Evolutionary conservation across 2,888 invertebrate species (phyloP).

Genomic region (Phlogophora meticulosa): DNA sequence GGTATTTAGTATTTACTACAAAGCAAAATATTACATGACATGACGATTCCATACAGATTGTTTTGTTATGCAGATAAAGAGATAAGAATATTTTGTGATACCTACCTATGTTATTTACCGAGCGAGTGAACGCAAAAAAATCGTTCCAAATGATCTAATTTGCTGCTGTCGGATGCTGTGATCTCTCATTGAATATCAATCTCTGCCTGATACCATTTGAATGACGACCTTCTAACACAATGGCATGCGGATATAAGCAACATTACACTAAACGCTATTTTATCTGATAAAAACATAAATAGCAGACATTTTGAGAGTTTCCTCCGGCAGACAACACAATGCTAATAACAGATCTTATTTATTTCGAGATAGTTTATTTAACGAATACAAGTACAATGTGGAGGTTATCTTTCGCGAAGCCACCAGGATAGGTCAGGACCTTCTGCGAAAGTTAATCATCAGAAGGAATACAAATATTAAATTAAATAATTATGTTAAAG

Average conservation of each 20-base stretch:
- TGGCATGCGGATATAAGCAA: constrained; percentile 50
- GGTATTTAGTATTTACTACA: background rate
- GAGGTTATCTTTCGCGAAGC: background rate
- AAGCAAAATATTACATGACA: constrained; percentile 4
- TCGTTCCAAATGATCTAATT: constrained; percentile 49
- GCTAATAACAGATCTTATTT: constrained; percentile 30
- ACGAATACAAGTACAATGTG: background rate
- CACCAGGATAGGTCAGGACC: background rate
- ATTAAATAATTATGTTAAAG: background rate
- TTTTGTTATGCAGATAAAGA: constrained; percentile 4
- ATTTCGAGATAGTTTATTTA: constrained; percentile 8
- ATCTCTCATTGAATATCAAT: constrained; percentile 28
- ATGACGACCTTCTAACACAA: constrained; percentile 46
- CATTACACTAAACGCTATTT: constrained; percentile 43
- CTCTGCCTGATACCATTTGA: constrained; percentile 38
- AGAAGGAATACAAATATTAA: too few relatives aligned
- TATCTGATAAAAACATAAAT: constrained; percentile 27
- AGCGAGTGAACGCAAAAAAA: constrained; percentile 16
- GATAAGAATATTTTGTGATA: constrained; percentile 16
- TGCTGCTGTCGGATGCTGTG: constrained; percentile 46
- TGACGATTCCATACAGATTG: background rate
- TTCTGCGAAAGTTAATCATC: background rate
- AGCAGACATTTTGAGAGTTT: constrained; percentile 16
- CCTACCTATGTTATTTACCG: constrained; percentile 15
- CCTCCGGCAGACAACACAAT: constrained; percentile 20